These are phyloP conservation scores for Drosophila paramelanica DNA, from an alignment of 2,888 invertebrate species.

Conservation along the genomic window DNA sequence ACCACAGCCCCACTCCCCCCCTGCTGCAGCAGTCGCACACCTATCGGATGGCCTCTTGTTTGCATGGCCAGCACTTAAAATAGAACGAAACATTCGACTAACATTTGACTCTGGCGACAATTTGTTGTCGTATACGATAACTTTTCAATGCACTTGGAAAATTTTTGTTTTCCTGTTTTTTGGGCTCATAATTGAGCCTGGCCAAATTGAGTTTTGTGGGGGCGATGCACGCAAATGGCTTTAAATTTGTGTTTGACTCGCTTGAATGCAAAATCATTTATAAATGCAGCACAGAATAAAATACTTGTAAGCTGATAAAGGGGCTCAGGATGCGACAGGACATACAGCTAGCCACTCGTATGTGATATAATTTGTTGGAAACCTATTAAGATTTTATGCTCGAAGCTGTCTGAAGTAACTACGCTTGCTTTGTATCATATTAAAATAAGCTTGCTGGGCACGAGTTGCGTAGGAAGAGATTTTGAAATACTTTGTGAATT, in stretches of 20 bases:
- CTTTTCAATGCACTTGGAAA: slow-evolving; percentile 56
- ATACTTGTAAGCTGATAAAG: slow-evolving; percentile 24
- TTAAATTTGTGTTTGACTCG: slow-evolving; percentile 33
- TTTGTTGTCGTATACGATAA: slow-evolving; percentile 50
- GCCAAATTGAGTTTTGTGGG: slow-evolving; percentile 43
- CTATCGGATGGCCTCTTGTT: slow-evolving; percentile 16
- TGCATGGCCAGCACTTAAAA: slow-evolving; percentile 51
- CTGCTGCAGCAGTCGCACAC: slow-evolving; percentile 2
- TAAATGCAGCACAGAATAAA: slow-evolving; percentile 51
- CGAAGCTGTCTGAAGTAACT: slow-evolving; percentile 12
- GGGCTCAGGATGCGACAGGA: not conserved
- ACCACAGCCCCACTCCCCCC: not conserved
- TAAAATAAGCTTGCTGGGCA: slow-evolving; percentile 1
- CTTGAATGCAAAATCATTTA: slow-evolving; percentile 32
- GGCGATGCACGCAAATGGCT: slow-evolving; percentile 55
- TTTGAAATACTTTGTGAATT: not conserved
- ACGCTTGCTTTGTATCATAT: slow-evolving; percentile 18
- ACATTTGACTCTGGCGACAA: slow-evolving; percentile 61
- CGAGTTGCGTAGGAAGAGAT: slow-evolving; percentile 9
- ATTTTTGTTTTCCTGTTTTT: slow-evolving; percentile 23
- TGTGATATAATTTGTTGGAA: slow-evolving; percentile 33
- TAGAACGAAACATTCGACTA: slow-evolving; percentile 34
- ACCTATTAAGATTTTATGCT: slow-evolving; percentile 46
- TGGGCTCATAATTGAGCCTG: slow-evolving; percentile 62
- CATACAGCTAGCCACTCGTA: not conserved